These are phyloP conservation scores for Nesoenas mayeri DNA, from an alignment of 2,113 vertebrate genomes.

Conservation along the genomic window DNA sequence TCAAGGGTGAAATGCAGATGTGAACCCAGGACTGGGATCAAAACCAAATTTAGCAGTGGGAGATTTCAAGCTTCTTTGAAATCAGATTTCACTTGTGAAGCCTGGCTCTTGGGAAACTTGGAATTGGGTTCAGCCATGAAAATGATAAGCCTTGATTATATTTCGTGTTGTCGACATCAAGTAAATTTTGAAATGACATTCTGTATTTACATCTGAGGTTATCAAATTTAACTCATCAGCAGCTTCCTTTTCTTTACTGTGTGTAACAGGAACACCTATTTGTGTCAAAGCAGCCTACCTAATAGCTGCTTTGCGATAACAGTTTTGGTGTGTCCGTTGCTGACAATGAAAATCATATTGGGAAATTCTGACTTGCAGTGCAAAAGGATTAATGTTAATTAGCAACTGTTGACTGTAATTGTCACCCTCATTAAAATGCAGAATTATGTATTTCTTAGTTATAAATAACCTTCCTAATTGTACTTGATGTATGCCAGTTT, in stretches of 20 bases:
- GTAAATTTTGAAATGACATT: constrained; percentile 27
- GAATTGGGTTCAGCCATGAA: constrained; percentile 7
- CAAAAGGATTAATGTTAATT: constrained; percentile 77
- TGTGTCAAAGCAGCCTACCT: background rate
- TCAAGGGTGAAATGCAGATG: background rate
- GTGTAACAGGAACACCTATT: background rate
- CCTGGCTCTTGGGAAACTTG: constrained; percentile 20
- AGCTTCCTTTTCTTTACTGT: constrained; percentile 1
- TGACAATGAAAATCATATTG: constrained; percentile 56
- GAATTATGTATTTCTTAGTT: constrained; percentile 82
- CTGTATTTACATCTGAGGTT: constrained; percentile 11
- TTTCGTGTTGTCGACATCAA: constrained; percentile 6
- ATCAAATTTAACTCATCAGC: constrained; percentile 7
- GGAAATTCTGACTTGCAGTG: constrained; percentile 62
- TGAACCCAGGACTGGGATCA: background rate
- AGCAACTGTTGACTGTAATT: constrained; percentile 75
- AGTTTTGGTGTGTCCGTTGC: constrained; percentile 38
- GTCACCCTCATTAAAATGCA: constrained; percentile 77
- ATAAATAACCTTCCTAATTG: constrained; percentile 83
- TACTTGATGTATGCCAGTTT: constrained; percentile 82
- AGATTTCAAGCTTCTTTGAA: constrained; percentile 11
- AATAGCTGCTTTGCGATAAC: background rate
- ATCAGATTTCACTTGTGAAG: constrained; percentile 39
- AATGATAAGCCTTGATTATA: constrained; percentile 22
- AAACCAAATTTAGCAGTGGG: constrained; percentile 26